Conservation (phyloP, 2,888 invertebrate genomes). For the Eristalis tenax region DNA sequence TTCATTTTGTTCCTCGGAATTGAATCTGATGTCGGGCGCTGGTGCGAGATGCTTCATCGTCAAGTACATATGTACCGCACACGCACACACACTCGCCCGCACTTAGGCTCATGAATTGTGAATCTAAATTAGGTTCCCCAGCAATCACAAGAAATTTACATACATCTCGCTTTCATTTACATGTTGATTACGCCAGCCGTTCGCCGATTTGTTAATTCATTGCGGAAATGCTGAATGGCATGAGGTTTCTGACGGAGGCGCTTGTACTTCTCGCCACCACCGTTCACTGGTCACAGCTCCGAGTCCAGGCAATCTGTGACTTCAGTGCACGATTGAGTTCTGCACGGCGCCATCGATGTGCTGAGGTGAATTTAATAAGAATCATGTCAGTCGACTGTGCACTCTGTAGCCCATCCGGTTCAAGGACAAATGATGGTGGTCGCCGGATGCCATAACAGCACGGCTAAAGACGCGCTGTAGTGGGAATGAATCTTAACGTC, state of each 20-base stretch:
- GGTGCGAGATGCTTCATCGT: not conserved
- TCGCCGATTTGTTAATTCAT: constrained; percentile 34
- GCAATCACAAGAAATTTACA: constrained; percentile 74
- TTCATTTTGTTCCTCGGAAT: constrained; percentile 31
- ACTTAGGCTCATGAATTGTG: constrained; percentile 73
- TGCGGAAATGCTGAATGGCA: not conserved
- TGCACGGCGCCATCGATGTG: not conserved
- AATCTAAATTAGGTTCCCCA: constrained; percentile 73
- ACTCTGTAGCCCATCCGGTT: constrained; percentile 8
- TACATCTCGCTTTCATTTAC: constrained; percentile 58
- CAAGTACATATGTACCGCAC: not conserved
- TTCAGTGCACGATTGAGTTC: not conserved
- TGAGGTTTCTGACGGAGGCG: not conserved
- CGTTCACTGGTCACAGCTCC: too few relatives aligned
- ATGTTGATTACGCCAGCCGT: constrained; percentile 41
- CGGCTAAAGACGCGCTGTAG: not conserved
- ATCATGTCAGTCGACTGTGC: not conserved
- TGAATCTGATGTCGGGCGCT: constrained; percentile 24
- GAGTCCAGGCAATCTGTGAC: not conserved
- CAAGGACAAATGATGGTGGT: constrained; percentile 9
- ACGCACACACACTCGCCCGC: not conserved
- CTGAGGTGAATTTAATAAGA: not conserved
- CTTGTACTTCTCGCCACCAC: not conserved
- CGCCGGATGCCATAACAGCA: not conserved
- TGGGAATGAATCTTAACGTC: not conserved